phyloP scores from a whole-genome alignment of 2,888 invertebrate genomes.

The Patella depressa region DNA sequence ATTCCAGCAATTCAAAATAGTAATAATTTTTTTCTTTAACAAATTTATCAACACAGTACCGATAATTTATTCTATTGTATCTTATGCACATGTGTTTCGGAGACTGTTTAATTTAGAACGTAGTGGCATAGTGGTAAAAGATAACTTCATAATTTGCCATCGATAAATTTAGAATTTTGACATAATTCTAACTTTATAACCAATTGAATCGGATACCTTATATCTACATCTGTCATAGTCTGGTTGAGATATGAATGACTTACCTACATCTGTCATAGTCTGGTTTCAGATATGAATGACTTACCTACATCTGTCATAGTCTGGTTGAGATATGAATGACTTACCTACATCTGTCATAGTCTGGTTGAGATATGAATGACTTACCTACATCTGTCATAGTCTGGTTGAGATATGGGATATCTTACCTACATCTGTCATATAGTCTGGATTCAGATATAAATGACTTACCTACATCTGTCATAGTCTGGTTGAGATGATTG shows the following conservation, averaged over 20 bases:
- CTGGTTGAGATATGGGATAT: slow-evolving; percentile 37
- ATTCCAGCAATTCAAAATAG: too few species aligned
- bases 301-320: slow-evolving; percentile 58
- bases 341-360: slow-evolving; percentile 63
- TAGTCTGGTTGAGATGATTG: slow-evolving; percentile 55
- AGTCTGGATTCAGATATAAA: not conserved
- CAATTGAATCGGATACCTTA: too few species aligned
- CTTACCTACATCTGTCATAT: slow-evolving; percentile 11
- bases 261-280: slow-evolving; percentile 64
- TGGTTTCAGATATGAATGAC: slow-evolving; percentile 33
- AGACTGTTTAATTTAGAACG: not conserved
- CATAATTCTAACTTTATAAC: too few species aligned
- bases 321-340: not conserved
- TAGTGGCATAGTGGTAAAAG: slow-evolving; percentile 11
- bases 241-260: not conserved
- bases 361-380: slow-evolving; percentile 38
- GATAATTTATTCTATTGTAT: too few species aligned
- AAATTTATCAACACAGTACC: too few species aligned
- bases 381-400: slow-evolving; percentile 64
- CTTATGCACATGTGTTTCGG: too few species aligned
- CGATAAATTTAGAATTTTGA: too few species aligned
- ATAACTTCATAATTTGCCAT: too few species aligned
- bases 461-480: slow-evolving; percentile 59
- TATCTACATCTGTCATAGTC: too few species aligned
- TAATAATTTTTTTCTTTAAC: too few species aligned